Conservation (phyloP, 2,113 vertebrate species). For the Bambusicola thoracicus region DNA sequence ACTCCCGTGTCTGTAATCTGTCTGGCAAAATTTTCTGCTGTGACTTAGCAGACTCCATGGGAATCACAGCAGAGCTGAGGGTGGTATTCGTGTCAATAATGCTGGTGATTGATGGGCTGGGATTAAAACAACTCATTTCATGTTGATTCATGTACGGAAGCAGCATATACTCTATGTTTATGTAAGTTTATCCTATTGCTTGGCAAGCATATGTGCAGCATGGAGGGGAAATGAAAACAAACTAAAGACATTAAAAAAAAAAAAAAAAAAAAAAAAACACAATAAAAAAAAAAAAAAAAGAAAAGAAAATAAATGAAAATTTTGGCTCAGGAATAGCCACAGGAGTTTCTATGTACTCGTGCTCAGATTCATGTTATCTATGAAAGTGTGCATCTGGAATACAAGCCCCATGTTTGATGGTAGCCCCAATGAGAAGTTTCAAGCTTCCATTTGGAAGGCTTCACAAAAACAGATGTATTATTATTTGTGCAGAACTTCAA, state of each 20-base stretch:
- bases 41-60: background rate
- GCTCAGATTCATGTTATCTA: background rate
- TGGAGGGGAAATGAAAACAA: background rate
- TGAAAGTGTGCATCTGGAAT: background rate
- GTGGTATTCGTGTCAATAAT: background rate
- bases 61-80: background rate
- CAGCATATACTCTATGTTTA: background rate
- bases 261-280: too few species aligned
- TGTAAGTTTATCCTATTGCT: background rate
- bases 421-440: background rate
- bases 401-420: background rate
- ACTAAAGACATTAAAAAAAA: background rate
- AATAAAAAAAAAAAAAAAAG: too few species aligned
- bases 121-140: background rate
- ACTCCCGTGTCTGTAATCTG: background rate
- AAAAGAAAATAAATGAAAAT: too few species aligned
- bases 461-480: background rate
- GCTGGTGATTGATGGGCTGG: background rate
- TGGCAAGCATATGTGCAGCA: background rate
- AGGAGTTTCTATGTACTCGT: background rate
- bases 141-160: background rate
- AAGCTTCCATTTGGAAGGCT: background rate
- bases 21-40: background rate
- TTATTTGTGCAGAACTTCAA: background rate
- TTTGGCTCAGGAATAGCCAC: background rate